These are phyloP conservation scores for Drosophila orosa DNA, from an alignment of 1,140 invertebrate species.

Conservation along the genomic window DNA sequence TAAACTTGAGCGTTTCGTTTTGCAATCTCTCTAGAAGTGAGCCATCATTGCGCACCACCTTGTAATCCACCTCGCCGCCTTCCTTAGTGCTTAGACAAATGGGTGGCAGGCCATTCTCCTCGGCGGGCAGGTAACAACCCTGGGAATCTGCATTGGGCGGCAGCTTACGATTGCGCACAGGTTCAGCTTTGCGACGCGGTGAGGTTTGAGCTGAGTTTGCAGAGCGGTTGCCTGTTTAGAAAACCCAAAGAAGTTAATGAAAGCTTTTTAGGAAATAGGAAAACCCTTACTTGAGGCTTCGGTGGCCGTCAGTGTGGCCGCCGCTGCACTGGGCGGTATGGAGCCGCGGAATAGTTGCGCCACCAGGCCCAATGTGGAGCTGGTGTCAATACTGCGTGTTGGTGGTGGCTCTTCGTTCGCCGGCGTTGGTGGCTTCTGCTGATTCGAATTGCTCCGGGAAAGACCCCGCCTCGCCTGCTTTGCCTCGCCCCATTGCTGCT, in stretches of 20 bases:
- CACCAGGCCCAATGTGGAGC: slow-evolving; percentile 67
- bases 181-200: slow-evolving; percentile 67
- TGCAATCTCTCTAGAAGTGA: slow-evolving; percentile 85
- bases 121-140: slow-evolving; percentile 86
- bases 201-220: slow-evolving; percentile 53
- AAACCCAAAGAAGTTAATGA: neutral
- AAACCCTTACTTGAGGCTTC: slow-evolving; percentile 35
- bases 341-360: slow-evolving; percentile 78
- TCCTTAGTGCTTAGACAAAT: slow-evolving; percentile 69
- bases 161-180: slow-evolving; percentile 53
- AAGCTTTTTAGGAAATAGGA: too few relatives aligned
- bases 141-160: slow-evolving; percentile 85
- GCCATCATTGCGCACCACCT: slow-evolving; percentile 85
- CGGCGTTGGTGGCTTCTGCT: slow-evolving; percentile 73
- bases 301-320: slow-evolving; percentile 64
- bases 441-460: slow-evolving; percentile 52
- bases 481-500: slow-evolving; percentile 75
- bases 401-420: slow-evolving; percentile 40
- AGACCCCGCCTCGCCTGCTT: slow-evolving; percentile 71
- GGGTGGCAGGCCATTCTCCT: slow-evolving; percentile 86
- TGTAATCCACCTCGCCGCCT: slow-evolving; percentile 85
- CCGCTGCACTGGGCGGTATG: slow-evolving; percentile 75
- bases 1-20: slow-evolving; percentile 90
- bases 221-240: slow-evolving; percentile 36
- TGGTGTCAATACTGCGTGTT: slow-evolving; percentile 63